Evolutionary conservation across 1,140 invertebrate species (phyloP).

Genomic region (Batillaria attramentaria): DNA sequence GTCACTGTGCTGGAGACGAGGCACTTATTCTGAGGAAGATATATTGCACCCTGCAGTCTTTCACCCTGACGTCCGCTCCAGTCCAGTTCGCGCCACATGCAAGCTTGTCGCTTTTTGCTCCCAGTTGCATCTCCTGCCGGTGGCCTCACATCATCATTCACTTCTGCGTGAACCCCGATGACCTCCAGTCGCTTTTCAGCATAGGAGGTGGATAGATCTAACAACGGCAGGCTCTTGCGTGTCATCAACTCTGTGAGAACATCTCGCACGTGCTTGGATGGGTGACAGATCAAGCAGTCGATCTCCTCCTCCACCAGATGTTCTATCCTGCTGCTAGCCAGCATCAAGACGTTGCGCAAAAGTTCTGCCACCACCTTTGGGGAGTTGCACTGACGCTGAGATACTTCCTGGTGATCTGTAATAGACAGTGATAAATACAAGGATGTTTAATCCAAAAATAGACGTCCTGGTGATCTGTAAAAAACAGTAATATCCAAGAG

Average conservation of each 20-base stretch:
- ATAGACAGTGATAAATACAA: background rate
- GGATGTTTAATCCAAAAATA: background rate
- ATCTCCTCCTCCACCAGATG: background rate
- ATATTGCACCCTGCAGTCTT: background rate
- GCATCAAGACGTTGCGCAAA: background rate
- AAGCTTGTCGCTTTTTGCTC: background rate
- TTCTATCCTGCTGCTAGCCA: background rate
- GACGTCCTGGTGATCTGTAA: background rate
- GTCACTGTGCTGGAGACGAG: background rate
- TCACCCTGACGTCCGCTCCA: background rate
- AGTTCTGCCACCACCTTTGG: background rate
- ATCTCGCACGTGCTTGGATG: background rate
- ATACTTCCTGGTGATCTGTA: background rate
- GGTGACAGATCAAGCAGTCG: background rate
- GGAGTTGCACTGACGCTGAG: background rate
- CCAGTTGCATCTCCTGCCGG: too few species aligned
- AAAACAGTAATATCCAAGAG: background rate
- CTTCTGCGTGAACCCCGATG: too few species aligned
- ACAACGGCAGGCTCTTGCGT: background rate
- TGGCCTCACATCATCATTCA: too few species aligned
- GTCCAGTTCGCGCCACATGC: background rate
- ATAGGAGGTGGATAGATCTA: background rate
- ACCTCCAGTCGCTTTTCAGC: background rate
- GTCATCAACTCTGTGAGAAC: background rate
- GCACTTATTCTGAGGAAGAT: background rate